Conservation (phyloP, 1,140 invertebrate genomes). For the Pseudomyrmex flavicornis region DNA sequence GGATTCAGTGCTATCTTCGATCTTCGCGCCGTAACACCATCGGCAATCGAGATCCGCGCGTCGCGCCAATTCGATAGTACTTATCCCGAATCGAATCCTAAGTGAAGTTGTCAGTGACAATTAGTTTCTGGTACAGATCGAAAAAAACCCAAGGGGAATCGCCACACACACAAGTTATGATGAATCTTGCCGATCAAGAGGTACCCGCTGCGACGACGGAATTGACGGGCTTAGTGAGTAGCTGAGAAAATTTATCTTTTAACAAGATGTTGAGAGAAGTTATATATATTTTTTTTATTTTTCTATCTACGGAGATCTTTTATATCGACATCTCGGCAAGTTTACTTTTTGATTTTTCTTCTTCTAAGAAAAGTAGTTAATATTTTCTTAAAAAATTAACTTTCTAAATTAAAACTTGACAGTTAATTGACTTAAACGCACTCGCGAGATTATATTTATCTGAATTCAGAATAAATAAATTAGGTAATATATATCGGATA, state of each 20-base stretch:
- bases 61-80: constrained; percentile 1
- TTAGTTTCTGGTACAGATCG: constrained; percentile 18
- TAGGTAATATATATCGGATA: no score
- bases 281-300: no score
- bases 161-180: constrained; percentile 70
- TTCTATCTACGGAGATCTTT: not conserved
- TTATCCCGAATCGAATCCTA: not conserved
- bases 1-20: constrained; percentile 72
- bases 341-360: no score
- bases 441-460: no score
- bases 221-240: constrained; percentile 74
- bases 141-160: not conserved
- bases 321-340: no score
- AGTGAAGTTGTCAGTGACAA: constrained; percentile 18
- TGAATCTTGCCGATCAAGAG: constrained; percentile 76
- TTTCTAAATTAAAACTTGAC: no score
- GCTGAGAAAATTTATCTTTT: not conserved
- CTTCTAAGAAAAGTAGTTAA: not conserved
- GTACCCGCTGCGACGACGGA: constrained; percentile 72
- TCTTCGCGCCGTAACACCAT: constrained; percentile 61
- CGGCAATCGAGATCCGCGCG: constrained; percentile 32
- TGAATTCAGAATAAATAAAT: no score
- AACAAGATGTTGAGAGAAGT: not conserved
- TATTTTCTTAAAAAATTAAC: not conserved
- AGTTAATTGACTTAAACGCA: no score